Evolutionary conservation across 1,140 invertebrate genomes (phyloP), one percentile per base, ranked within the genome.

Genomic region (Zaprionus africanus): DNA sequence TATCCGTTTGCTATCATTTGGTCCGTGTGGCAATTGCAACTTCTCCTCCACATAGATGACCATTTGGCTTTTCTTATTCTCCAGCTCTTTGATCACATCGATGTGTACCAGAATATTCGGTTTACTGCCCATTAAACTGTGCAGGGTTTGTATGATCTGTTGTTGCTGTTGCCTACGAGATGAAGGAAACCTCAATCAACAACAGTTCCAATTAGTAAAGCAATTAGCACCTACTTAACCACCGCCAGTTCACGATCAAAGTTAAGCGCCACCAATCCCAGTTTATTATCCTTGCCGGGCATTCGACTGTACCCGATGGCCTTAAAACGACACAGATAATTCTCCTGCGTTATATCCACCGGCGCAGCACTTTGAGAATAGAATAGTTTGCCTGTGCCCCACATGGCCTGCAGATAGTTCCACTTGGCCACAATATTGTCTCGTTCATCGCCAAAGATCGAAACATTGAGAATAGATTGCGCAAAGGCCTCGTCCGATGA

Each of bases 381-480:
- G 90, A 96, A 98, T 4, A 96, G 95, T 93, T 96, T 95, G 5
- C 95, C 95, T 82, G 92, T 92, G 2, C 98, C 98, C 98, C 98
- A 99, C 77, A 96, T 96, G 1, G 98, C 97, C 93, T 99, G 98
- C 46, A 99, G 93, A 67, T 98, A 95, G 92, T 99, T 99, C 96
- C 97, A 99, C 91, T 97, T 97, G 2, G 97, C 97, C 41, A 99
- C 94, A 34, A 98, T 96, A 70, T 96, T 95, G 92, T 99, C 98
- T 41, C 98, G 94, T 84, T 99, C 98, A 93, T 99, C 98, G 36
- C 97, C 97, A 93, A 97, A 99, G 22, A 99, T 95, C 58, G 96
- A 95, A 53, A 97, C 97, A 83, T 96, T 96, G 24, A 96, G 96
- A 12, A 98, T 95, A 0, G 97, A 96, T 79, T 96, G 96, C 53